Evolutionary conservation across 2,113 vertebrate genomes (phyloP).

Genomic region (Gobio gobio): DNA sequence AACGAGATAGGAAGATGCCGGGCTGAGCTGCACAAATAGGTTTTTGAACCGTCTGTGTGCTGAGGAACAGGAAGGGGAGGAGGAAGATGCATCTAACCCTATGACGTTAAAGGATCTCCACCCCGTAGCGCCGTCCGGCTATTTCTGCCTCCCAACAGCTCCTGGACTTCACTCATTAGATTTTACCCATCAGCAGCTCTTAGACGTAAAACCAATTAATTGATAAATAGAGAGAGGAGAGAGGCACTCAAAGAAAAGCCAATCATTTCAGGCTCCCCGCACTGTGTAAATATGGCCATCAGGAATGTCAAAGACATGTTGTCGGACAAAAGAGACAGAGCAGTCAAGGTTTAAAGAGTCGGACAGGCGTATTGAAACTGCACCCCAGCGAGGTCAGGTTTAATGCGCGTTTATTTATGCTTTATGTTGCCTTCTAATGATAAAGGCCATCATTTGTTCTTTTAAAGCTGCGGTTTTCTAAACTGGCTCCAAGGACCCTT

Average conservation of each 20-base stretch:
- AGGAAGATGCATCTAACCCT: constrained; percentile 47
- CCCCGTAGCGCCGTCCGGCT: constrained; percentile 20
- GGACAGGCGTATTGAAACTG: not conserved
- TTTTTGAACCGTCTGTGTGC: constrained; percentile 50
- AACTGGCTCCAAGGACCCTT: not conserved
- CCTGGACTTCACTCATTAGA: constrained; percentile 27
- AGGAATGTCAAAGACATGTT: constrained; percentile 37
- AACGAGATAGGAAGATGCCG: constrained; percentile 56
- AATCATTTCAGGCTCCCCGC: constrained; percentile 31
- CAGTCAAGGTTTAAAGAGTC: constrained; percentile 26
- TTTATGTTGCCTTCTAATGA: not conserved
- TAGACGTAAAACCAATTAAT: constrained; percentile 55
- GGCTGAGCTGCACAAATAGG: constrained; percentile 61
- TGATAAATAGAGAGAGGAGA: not conserved
- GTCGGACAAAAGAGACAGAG: constrained; percentile 44
- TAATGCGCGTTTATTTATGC: constrained; percentile 18
- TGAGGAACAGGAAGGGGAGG: constrained; percentile 30
- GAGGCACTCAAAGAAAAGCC: not conserved
- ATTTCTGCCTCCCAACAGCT: constrained; percentile 47
- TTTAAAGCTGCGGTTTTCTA: constrained; percentile 6
- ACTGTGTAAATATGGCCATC: constrained; percentile 46
- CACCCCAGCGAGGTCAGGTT: constrained; percentile 32
- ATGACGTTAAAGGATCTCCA: constrained; percentile 51
- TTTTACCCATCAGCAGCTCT: constrained; percentile 47
- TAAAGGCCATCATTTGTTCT: constrained; percentile 28